These are phyloP conservation scores for Acanthosepion lycidas DNA, from an alignment of 2,888 invertebrate species.

Conservation along the genomic window DNA sequence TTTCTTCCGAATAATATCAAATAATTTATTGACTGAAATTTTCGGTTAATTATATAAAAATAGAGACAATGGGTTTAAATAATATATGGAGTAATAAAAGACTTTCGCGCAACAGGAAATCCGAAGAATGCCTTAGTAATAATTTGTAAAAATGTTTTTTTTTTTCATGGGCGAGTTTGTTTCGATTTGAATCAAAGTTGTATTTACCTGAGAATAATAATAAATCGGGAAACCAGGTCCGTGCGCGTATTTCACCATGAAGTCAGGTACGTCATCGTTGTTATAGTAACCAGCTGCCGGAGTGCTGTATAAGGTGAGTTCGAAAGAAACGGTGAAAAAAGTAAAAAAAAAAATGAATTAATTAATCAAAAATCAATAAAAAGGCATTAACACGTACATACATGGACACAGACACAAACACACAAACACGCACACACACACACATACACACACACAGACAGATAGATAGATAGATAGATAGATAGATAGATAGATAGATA, in stretches of 20 bases:
- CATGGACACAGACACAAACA: background rate
- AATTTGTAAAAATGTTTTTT: no score
- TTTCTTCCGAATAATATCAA: no score
- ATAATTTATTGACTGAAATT: no score
- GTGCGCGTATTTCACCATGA: slow-evolving; percentile 83
- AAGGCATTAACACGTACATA: background rate
- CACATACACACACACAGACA: no score
- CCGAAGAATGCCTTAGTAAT: no score
- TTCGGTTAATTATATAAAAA: no score
- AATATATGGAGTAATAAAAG: no score
- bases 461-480: no score
- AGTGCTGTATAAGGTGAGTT: slow-evolving; percentile 76
- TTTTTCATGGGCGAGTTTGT: background rate
- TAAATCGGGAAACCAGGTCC: slow-evolving; percentile 84
- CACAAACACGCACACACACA: background rate
- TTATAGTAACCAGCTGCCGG: slow-evolving; percentile 87
- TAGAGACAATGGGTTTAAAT: no score
- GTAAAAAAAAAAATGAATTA: background rate
- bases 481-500: no score
- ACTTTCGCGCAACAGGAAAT: no score
- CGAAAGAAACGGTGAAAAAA: background rate
- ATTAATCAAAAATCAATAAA: background rate
- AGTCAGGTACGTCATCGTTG: slow-evolving; percentile 84
- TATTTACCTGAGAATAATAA: slow-evolving; percentile 82
- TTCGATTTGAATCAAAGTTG: background rate